These are phyloP conservation scores for Pelusios castaneus DNA, from an alignment of 2,113 vertebrate species.

Conservation along the genomic window DNA sequence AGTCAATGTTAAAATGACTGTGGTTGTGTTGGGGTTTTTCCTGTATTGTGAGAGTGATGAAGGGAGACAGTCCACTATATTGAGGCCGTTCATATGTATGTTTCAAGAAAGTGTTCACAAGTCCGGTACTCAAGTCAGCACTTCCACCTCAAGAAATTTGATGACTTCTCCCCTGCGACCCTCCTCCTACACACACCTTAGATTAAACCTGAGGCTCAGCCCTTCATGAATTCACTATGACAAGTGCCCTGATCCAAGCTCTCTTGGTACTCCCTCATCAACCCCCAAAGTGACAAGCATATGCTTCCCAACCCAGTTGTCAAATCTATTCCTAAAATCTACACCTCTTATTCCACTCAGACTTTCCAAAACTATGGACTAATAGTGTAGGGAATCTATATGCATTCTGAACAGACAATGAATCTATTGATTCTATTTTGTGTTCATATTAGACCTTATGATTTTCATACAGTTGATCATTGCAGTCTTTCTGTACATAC, in stretches of 20 bases:
- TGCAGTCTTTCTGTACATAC: background rate
- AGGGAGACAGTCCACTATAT: background rate
- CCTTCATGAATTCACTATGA: background rate
- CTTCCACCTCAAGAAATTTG: background rate
- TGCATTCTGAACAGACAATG: background rate
- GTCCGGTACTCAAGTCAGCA: background rate
- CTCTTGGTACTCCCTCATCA: background rate
- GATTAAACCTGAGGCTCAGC: background rate
- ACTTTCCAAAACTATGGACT: background rate
- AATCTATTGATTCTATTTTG: background rate
- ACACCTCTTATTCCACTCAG: background rate
- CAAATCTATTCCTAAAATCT: background rate
- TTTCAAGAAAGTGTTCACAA: background rate
- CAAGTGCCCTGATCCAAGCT: background rate
- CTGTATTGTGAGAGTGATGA: background rate
- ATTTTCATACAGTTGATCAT: background rate
- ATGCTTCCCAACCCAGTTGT: background rate
- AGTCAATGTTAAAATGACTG: background rate
- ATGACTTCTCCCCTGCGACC: background rate
- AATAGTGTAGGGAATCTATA: background rate
- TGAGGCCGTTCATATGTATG: accelerated
- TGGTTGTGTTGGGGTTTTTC: background rate
- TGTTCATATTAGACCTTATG: background rate
- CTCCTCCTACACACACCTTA: background rate
- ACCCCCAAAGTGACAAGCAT: background rate